Conservation (phyloP, 2,113 vertebrate genomes). For the Carettochelys insculpta region DNA sequence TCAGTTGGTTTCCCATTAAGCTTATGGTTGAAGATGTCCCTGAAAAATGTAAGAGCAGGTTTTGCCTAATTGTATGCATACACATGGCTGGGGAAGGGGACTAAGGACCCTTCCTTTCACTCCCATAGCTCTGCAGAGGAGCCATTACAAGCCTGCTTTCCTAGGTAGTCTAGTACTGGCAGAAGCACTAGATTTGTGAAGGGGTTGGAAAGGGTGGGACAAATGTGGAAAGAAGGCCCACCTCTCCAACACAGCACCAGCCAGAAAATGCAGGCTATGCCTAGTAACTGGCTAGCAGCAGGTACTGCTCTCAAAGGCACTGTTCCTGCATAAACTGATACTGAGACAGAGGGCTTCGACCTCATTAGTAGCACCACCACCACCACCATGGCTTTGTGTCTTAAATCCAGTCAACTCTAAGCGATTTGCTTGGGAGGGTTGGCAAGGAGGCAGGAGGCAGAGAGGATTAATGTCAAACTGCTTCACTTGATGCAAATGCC, state of each 20-base stretch:
- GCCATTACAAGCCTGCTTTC: not conserved
- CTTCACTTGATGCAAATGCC: constrained; percentile 32
- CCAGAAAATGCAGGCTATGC: not conserved
- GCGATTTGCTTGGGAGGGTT: constrained; percentile 16
- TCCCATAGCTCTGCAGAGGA: not conserved
- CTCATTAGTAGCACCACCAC: constrained; percentile 8
- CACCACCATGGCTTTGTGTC: not conserved
- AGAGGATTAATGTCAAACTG: constrained; percentile 9
- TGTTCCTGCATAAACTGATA: constrained; percentile 17
- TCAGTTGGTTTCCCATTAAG: not conserved
- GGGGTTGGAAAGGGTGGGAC: not conserved
- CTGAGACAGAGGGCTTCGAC: not conserved
- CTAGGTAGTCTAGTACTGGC: not conserved
- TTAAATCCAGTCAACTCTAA: not conserved
- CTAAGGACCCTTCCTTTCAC: not conserved
- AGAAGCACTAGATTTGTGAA: not conserved
- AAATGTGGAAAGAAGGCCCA: not conserved
- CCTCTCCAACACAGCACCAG: not conserved
- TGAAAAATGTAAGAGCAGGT: not conserved
- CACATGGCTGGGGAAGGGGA: not conserved
- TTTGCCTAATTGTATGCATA: not conserved
- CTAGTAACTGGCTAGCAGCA: constrained; percentile 14
- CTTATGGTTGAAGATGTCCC: not conserved
- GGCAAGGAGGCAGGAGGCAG: not conserved
- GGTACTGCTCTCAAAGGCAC: not conserved